These are phyloP conservation scores for Gambusia holbrooki DNA, from an alignment of 2,113 vertebrate genomes.

Conservation along the genomic window DNA sequence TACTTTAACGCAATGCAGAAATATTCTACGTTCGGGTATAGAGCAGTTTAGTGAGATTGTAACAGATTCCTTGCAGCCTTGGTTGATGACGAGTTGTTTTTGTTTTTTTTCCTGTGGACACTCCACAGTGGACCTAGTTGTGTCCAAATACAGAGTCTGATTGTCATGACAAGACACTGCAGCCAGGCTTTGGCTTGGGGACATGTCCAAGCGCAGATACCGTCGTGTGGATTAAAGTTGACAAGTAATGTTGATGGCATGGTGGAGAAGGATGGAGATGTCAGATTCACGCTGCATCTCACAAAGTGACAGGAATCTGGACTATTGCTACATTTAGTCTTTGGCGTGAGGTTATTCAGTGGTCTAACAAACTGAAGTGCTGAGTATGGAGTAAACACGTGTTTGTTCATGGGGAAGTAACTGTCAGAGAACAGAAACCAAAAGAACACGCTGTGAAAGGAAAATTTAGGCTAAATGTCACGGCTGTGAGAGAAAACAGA, in stretches of 20 bases:
- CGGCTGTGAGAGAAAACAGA: constrained; percentile 23
- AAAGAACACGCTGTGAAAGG: constrained; percentile 5
- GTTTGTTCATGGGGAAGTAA: constrained; percentile 12
- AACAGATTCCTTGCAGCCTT: constrained; percentile 17
- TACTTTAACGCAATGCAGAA: neutral
- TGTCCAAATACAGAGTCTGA: constrained; percentile 41
- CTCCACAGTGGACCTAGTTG: constrained; percentile 37
- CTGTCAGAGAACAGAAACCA: constrained; percentile 13
- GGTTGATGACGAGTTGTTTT: neutral
- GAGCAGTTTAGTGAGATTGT: constrained; percentile 17
- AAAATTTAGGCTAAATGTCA: neutral
- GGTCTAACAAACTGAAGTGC: neutral
- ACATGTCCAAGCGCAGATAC: constrained; percentile 17
- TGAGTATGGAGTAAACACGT: neutral
- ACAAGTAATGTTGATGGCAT: constrained; percentile 10
- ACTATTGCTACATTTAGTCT: constrained; percentile 8
- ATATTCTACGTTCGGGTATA: neutral
- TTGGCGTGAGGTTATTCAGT: neutral
- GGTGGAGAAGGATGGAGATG: constrained; percentile 16
- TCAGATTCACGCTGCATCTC: constrained; percentile 19
- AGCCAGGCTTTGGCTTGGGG: constrained; percentile 21
- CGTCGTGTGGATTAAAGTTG: constrained; percentile 10
- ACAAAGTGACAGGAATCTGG: neutral
- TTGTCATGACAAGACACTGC: constrained; percentile 53
- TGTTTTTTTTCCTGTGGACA: constrained; percentile 6